Base-by-base conservation (phyloP, 2,888 invertebrate species). In the Phoenoteleia sp. region DNA sequence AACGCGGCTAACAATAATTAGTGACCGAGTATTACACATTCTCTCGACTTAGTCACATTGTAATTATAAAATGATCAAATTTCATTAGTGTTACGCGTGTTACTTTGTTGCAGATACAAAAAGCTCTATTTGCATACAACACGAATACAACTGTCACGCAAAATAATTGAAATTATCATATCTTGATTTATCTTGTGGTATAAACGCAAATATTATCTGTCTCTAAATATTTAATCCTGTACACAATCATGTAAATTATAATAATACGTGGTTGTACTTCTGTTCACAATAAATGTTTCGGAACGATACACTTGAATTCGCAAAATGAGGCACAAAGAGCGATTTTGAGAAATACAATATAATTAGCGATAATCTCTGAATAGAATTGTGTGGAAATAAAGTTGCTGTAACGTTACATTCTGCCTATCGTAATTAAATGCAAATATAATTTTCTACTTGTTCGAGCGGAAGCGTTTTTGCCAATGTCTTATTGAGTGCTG, bases 101-200 rank as follows among this genome's bases (percentile, higher is more conserved):
- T 45, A 71, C 66, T 76, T 76, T 66, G 45, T 45, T 33, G 23
- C 23, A 27, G 52, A 54, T 25, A 64, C 54, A 71, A 79, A 79
- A 79, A 79, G 54, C 19, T 21, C 11, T 54, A 79, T 79, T 79
- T 71, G 64, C 79, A 79, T 79, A 64, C 9, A 62, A 79, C 79
- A 71, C 11, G 52, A 36, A 71, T 71, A 69, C 79, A 54, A 62
- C 42, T 79, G 54, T 54, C 42, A 19, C 27, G 58, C 15, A 21
- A 58, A 76, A 58, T 67, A 67, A 67, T 49, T 58, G 66, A 58
- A 76, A 58, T 67, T 60, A 58, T 58, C 58, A 67, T 76, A 58
- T n/a, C 36, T 33, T 66, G 66, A 76, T 66, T 66, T 58, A 66
- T 25, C n/a, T 66, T 36, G 76, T 19, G 17, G 66, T 47, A n/a